phyloP scores from a whole-genome alignment of 2,113 vertebrate genomes.

The Rhombomys opimus region DNA sequence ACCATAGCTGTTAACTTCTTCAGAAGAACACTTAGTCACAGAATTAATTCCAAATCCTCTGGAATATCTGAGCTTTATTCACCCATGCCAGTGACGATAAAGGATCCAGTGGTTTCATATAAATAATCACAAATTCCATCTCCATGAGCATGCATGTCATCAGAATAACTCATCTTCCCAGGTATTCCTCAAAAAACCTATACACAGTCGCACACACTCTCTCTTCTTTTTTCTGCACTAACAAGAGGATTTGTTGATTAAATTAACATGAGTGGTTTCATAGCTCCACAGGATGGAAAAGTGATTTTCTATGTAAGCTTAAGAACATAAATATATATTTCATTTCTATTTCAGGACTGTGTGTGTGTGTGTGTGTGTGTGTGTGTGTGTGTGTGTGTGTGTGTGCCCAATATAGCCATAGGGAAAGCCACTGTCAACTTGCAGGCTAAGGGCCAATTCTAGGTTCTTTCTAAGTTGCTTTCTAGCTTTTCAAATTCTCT shows the following conservation, averaged over 20 bases:
- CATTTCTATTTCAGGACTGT: slow-evolving; percentile 64
- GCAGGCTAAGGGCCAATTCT: neutral
- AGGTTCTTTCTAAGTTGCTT: slow-evolving; percentile 46
- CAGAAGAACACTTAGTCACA: neutral
- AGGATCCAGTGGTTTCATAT: neutral
- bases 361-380: no score
- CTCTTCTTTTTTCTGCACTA: slow-evolving; percentile 68
- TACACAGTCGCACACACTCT: slow-evolving; percentile 19
- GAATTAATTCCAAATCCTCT: slow-evolving; percentile 8
- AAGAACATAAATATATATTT: slow-evolving; percentile 72
- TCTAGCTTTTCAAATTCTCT: slow-evolving; percentile 57
- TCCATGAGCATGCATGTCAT: slow-evolving; percentile 59
- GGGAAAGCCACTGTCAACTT: slow-evolving; percentile 38
- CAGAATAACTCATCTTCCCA: slow-evolving; percentile 67
- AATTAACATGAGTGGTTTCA: slow-evolving; percentile 76
- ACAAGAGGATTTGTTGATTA: slow-evolving; percentile 74
- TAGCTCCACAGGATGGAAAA: slow-evolving; percentile 46
- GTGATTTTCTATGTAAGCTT: slow-evolving; percentile 75
- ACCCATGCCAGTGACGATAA: neutral
- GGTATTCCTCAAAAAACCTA: slow-evolving; percentile 56
- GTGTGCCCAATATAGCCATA: slow-evolving; percentile 52
- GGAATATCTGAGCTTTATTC: slow-evolving; percentile 24
- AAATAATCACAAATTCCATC: slow-evolving; percentile 71
- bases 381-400: neutral
- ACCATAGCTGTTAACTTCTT: neutral